These are phyloP conservation scores for Drosophila equinoxialis DNA, from an alignment of 1,140 invertebrate genomes.

Conservation along the genomic window DNA sequence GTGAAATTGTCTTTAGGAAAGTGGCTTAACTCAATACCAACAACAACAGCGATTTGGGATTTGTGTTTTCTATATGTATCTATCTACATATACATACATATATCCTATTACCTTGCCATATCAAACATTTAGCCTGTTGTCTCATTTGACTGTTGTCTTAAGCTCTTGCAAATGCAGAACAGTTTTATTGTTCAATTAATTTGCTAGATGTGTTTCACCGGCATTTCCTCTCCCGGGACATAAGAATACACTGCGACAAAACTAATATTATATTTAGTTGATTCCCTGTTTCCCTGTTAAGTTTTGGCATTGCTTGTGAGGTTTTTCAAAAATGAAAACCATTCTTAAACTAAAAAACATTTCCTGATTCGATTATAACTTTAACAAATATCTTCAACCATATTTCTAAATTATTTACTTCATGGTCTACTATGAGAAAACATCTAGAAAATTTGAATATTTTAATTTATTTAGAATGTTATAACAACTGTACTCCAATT, in stretches of 20 bases:
- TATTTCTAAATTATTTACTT: too few species aligned
- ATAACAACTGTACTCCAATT: too few species aligned
- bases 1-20: conserved; percentile 8
- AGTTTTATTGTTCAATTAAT: conserved; percentile 14
- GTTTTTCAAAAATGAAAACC: too few species aligned
- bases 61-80: neutral
- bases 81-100: neutral
- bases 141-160: neutral
- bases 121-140: neutral
- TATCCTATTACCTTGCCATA: conserved; percentile 5
- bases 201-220: neutral
- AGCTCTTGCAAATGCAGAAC: conserved; percentile 8
- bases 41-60: neutral
- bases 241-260: neutral
- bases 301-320: too few species aligned
- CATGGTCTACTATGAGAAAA: too few species aligned
- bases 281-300: neutral
- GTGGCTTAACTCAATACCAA: conserved; percentile 11
- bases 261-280: neutral
- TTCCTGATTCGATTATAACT: too few species aligned
- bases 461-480: too few species aligned
- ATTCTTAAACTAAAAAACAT: too few species aligned
- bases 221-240: neutral
- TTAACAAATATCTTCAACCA: too few species aligned
- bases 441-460: too few species aligned